phyloP scores from a whole-genome alignment of 2,113 vertebrate genomes.

The Tenebrosternarchus preto region DNA sequence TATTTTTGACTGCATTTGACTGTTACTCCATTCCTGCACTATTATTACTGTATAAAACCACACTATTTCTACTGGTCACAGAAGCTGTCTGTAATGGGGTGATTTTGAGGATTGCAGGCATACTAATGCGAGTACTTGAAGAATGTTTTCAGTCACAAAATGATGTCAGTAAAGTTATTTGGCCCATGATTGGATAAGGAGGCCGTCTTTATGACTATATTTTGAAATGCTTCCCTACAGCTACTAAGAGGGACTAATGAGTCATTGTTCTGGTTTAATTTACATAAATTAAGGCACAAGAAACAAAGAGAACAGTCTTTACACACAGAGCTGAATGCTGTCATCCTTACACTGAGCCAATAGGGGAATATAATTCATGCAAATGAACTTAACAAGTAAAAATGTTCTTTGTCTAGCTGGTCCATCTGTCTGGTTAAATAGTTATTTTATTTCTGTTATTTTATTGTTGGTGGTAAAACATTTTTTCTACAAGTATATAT shows the following conservation, averaged over 20 bases:
- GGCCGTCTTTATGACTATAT: constrained; percentile 7
- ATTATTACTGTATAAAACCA: constrained; percentile 56
- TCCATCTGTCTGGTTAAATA: constrained; percentile 66
- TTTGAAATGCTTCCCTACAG: constrained; percentile 27
- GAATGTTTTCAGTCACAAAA: neutral
- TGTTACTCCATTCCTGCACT: constrained; percentile 52
- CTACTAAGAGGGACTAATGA: constrained; percentile 44
- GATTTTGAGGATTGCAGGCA: constrained; percentile 27
- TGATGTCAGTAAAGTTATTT: neutral
- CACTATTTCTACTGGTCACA: constrained; percentile 54
- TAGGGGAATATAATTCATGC: constrained; percentile 73
- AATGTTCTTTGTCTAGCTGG: constrained; percentile 59
- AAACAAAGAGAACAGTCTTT: constrained; percentile 65
- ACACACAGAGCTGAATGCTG: constrained; percentile 66
- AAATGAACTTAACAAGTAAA: constrained; percentile 74
- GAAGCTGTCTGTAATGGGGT: constrained; percentile 33
- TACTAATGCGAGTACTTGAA: constrained; percentile 15
- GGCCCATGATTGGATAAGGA: neutral
- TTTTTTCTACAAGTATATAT: constrained; percentile 15
- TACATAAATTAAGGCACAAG: constrained; percentile 61
- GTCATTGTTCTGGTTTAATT: constrained; percentile 54
- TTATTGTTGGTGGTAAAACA: constrained; percentile 13
- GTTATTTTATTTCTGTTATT: constrained; percentile 53
- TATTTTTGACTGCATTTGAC: constrained; percentile 67
- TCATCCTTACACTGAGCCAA: constrained; percentile 67